Evolutionary conservation across 2,888 invertebrate species (phyloP).

Genomic region (Seira sanloemensis): DNA sequence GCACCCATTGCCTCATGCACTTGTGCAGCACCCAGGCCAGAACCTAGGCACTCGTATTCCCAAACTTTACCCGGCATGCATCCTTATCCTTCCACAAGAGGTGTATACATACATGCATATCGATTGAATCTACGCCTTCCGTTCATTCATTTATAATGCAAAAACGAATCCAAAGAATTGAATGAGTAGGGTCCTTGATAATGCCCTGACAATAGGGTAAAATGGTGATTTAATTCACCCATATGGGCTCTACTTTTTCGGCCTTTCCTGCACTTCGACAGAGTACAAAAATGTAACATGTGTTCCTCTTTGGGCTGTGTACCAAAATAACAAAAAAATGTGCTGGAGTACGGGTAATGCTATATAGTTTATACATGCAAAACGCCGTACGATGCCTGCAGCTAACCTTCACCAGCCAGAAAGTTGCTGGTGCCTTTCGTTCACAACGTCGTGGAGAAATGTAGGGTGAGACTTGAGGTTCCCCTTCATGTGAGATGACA

Average conservation of each 20-base stretch:
- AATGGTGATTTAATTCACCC: slow-evolving; percentile 72
- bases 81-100: slow-evolving; percentile 9
- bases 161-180: neutral
- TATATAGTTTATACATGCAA: too few relatives aligned
- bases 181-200: slow-evolving; percentile 39
- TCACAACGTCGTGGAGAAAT: too few relatives aligned
- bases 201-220: slow-evolving; percentile 38
- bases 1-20: neutral
- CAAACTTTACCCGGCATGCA: neutral
- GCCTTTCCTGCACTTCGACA: slow-evolving; percentile 65
- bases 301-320: slow-evolving; percentile 62
- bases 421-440: too few relatives aligned
- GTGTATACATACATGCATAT: too few relatives aligned
- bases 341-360: neutral
- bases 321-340: slow-evolving; percentile 2
- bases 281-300: slow-evolving; percentile 62
- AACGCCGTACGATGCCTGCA: neutral
- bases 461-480: too few relatives aligned
- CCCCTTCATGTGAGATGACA: too few relatives aligned
- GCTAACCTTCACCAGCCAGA: slow-evolving; percentile 10
- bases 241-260: too few relatives aligned
- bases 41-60: neutral
- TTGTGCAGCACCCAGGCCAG: neutral
- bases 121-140: neutral
- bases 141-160: slow-evolving; percentile 24